Conservation (phyloP, 2,113 vertebrate genomes). For the Stictonetta naevosa region DNA sequence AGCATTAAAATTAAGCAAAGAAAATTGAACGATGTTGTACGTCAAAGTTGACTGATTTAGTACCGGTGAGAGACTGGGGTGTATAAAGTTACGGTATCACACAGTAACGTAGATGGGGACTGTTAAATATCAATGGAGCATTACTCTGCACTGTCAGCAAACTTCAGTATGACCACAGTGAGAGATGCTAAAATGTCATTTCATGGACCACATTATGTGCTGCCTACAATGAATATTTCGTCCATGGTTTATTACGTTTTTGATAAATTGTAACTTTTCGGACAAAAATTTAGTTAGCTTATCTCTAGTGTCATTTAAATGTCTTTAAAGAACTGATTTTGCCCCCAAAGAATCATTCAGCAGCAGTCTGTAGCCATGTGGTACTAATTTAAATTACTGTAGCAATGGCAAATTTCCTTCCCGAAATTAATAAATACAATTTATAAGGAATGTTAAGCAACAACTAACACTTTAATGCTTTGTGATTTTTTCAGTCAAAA, state of each 20-base stretch:
- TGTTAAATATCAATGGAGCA: conserved; percentile 75
- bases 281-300: conserved; percentile 72
- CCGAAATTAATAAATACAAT: conserved; percentile 86
- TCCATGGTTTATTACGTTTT: conserved; percentile 73
- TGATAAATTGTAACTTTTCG: conserved; percentile 76
- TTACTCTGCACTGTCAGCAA: conserved; percentile 74
- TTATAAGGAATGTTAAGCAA: conserved; percentile 88
- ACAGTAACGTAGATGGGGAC: conserved; percentile 37
- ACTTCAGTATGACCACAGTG: conserved; percentile 47
- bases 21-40: neutral
- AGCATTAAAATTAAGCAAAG: conserved; percentile 6
- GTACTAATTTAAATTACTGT: conserved; percentile 83
- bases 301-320: conserved; percentile 63
- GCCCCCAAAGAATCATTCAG: conserved; percentile 74
- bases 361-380: conserved; percentile 78
- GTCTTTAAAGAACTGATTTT: conserved; percentile 71
- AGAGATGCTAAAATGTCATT: conserved; percentile 74
- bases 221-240: conserved; percentile 70
- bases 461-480: conserved; percentile 84
- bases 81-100: conserved; percentile 37
- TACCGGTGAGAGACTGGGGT: neutral
- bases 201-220: conserved; percentile 73
- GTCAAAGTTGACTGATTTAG: conserved; percentile 61
- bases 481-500: conserved; percentile 80
- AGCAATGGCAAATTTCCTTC: conserved; percentile 79